Base-by-base conservation (phyloP, 2,888 invertebrate species). In the Ferdinandea cuprea region DNA sequence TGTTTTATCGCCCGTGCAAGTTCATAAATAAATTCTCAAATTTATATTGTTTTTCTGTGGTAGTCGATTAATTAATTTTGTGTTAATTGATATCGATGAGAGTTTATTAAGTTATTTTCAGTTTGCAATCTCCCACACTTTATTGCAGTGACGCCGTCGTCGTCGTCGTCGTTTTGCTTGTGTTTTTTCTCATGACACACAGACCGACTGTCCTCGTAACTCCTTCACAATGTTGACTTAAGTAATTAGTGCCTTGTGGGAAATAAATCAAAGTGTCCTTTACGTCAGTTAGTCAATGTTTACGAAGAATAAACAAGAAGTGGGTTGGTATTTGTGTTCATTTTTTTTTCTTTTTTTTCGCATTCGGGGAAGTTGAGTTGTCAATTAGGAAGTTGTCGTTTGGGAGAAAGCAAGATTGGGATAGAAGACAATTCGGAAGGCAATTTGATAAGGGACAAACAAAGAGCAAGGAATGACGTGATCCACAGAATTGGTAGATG, bases 41-140 rank as follows among this genome's bases (percentile, higher is more conserved):
- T n/a, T n/a, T n/a, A n/a, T n/a, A n/a, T n/a, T n/a, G n/a, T n/a
- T n/a, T 58, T 58, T 28, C 25, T 44, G 7, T 32, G 32, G 44
- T 11, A 46, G 35, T 13, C 42, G 50, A 59, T 61, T 61, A 71
- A 61, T 7, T 11, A 19, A 19, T 44, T n/a, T n/a, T 15, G 7
- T 50, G 32, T 11, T 71, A 71, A 71, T 71, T 71, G 50, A 71
- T 50, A 61, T 71, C 71, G 59, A 71, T 52, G 50, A 32, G 50
- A 13, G 13, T 40, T 30, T 40, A 19, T 56, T 35, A 56, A 56
- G 28, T 69, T 32, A 32, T 54, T 54, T 32, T 13, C 42, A 30
- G 42, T 44, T 42, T 44, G 42, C 13, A 19, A 11, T 28, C 42
- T 5, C 2, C 0, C 32, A 13, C 25, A 13, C 25, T 19, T 32